phyloP scores from a whole-genome alignment of 2,888 invertebrate species.

The Dastarcus helophoroides region DNA sequence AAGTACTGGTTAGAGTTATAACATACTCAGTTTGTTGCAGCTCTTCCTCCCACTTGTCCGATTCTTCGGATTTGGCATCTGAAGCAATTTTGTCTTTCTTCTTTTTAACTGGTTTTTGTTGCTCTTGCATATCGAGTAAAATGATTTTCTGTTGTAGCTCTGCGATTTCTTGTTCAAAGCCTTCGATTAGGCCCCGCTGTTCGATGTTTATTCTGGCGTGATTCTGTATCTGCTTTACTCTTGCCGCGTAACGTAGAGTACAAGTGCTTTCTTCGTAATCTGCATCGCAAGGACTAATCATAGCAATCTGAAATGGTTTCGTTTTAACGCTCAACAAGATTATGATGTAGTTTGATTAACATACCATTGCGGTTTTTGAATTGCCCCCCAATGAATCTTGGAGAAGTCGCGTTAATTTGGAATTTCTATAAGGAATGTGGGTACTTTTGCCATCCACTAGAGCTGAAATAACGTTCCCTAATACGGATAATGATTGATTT shows the following conservation, averaged over 20 bases:
- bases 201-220: conserved; percentile 93
- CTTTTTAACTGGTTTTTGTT: conserved; percentile 46
- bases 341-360: conserved; percentile 13
- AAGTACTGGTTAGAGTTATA: background rate
- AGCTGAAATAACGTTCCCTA: conserved; percentile 97
- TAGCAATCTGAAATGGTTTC: conserved; percentile 63
- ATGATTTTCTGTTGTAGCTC: conserved; percentile 66
- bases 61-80: conserved; percentile 25
- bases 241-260: conserved; percentile 90
- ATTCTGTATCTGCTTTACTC: conserved; percentile 96
- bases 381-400: conserved; percentile 97
- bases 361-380: conserved; percentile 87
- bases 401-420: conserved; percentile 84
- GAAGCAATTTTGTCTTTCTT: conserved; percentile 18
- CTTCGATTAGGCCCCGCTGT: conserved; percentile 87
- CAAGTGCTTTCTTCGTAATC: conserved; percentile 98
- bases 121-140: no score
- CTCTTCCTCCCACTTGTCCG: conserved; percentile 29
- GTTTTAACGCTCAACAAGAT: no score
- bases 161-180: conserved; percentile 95
- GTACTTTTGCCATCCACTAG: conserved; percentile 94
- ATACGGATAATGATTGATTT: conserved; percentile 90
- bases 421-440: conserved; percentile 97
- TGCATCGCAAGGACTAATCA: conserved; percentile 89
- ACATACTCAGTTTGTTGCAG: conserved; percentile 32